Percentiles rank a stretch among this genome's conserved stretches.
Conservation (phyloP, 2,888 invertebrate species). For the Quadroppia sp. region DNA sequence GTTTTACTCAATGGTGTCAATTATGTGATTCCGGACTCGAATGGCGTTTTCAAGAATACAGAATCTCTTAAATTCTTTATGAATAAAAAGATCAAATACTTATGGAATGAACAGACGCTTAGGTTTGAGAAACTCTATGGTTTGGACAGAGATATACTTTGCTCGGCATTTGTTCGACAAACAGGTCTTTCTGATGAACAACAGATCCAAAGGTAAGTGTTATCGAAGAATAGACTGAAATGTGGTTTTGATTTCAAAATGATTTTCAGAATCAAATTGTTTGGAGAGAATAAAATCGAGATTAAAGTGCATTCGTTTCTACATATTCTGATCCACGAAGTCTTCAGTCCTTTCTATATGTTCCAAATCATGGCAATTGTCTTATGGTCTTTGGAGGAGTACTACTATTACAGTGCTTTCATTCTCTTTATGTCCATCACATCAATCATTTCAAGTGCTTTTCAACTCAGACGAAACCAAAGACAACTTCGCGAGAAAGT, state of each 20-base stretch:
- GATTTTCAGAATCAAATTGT: neutral
- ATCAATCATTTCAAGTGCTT: neutral
- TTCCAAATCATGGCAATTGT: constrained; percentile 56
- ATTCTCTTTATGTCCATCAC: constrained; percentile 48
- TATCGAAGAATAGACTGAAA: neutral
- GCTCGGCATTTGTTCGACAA: constrained; percentile 63
- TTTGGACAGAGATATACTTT: constrained; percentile 62
- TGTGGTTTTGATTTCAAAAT: neutral
- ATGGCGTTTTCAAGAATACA: constrained; percentile 51
- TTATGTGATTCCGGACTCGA: constrained; percentile 17
- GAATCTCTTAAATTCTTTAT: constrained; percentile 64
- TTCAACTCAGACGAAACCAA: constrained; percentile 32
- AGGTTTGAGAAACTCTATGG: constrained; percentile 68
- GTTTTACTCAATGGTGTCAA: neutral
- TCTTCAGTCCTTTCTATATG: constrained; percentile 55
- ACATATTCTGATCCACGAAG: constrained; percentile 36
- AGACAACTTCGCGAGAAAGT: constrained; percentile 54
- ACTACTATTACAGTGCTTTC: constrained; percentile 54
- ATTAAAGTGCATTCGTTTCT: constrained; percentile 27
- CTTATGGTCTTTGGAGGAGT: constrained; percentile 56
- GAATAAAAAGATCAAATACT: constrained; percentile 75
- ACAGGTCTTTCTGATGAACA: constrained; percentile 46
- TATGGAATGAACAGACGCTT: constrained; percentile 67
- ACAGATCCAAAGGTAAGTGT: constrained; percentile 26
- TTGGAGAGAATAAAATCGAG: constrained; percentile 28